phyloP scores from a whole-genome alignment of 2,113 vertebrate species.

The Anguilla rostrata region DNA sequence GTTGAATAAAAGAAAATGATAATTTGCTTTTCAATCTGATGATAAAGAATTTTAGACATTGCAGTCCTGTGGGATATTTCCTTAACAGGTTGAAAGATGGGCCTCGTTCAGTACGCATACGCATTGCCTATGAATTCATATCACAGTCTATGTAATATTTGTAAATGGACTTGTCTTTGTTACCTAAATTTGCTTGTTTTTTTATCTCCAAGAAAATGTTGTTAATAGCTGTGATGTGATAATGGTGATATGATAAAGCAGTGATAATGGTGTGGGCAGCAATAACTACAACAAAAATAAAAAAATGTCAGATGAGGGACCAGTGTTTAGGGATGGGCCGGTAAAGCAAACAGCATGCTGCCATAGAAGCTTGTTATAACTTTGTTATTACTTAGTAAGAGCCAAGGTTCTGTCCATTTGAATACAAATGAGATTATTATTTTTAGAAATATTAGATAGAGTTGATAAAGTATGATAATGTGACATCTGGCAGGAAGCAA shows the following conservation, averaged over 20 bases:
- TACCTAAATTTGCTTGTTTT: no score
- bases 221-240: neutral
- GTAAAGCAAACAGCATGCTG: neutral
- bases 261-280: neutral
- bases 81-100: neutral
- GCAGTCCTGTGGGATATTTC: neutral
- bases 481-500: conserved; percentile 56
- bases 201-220: neutral
- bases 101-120: no score
- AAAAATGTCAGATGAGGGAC: neutral
- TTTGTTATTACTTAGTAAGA: neutral
- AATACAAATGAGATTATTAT: neutral
- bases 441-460: conserved; percentile 28
- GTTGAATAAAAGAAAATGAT: no score
- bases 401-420: neutral
- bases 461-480: conserved; percentile 53
- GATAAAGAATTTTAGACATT: no score
- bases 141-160: no score
- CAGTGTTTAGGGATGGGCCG: neutral
- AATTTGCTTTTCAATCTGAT: no score
- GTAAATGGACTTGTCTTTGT: no score
- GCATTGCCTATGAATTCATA: no score
- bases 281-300: neutral
- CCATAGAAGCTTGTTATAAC: neutral
- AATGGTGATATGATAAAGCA: neutral